These are phyloP conservation scores for Antitype chi DNA, from an alignment of 2,888 invertebrate genomes.

Conservation along the genomic window DNA sequence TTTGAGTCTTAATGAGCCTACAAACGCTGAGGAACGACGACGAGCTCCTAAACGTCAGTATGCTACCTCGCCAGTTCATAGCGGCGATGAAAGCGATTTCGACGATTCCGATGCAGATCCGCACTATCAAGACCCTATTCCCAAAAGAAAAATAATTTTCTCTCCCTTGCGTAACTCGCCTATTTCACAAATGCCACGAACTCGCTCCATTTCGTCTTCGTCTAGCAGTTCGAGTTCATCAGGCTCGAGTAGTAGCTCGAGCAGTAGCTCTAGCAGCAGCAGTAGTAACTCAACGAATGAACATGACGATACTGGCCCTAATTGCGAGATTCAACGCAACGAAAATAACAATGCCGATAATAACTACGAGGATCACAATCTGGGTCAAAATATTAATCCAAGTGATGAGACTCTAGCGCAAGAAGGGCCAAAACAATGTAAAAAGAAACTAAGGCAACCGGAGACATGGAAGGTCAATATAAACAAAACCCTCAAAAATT, in stretches of 20 bases:
- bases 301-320: constrained; percentile 1
- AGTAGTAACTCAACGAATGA: neutral
- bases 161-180: neutral
- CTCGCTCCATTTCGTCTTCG: neutral
- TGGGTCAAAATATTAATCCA: constrained; percentile 1
- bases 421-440: neutral
- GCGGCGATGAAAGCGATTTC: neutral
- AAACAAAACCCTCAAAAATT: no score
- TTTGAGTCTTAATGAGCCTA: no score
- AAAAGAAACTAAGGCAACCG: neutral
- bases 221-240: constrained; percentile 10
- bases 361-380: constrained; percentile 5
- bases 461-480: neutral
- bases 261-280: neutral
- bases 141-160: neutral
- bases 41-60: constrained; percentile 6
- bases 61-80: constrained; percentile 1
- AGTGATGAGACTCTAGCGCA: constrained; percentile 4
- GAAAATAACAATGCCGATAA: constrained; percentile 2
- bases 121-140: neutral
- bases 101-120: constrained; percentile 1
- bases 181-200: constrained; percentile 5
- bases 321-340: neutral
- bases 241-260: constrained; percentile 3
- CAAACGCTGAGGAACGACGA: neutral